These are phyloP conservation scores for Notodonta ziczac DNA, from an alignment of 2,888 invertebrate genomes.

Conservation along the genomic window DNA sequence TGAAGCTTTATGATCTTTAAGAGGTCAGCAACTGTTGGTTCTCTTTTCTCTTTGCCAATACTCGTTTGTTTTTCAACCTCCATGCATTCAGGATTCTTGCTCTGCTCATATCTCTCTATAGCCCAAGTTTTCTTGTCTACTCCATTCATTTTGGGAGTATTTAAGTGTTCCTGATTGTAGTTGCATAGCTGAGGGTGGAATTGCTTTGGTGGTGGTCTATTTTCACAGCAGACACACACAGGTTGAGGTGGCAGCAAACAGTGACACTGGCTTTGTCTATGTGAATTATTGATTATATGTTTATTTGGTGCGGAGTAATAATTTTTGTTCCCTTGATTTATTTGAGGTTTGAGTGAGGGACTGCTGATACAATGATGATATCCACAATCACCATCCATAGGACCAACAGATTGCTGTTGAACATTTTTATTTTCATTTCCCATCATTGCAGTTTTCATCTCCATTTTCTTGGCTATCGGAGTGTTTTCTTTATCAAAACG, in stretches of 20 bases:
- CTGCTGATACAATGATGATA: conserved; percentile 62
- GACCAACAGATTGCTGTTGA: conserved; percentile 8
- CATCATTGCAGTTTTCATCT: conserved; percentile 42
- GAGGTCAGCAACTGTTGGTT: conserved; percentile 85
- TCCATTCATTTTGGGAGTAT: conserved; percentile 47
- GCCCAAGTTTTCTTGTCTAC: conserved; percentile 70
- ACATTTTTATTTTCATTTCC: conserved; percentile 22
- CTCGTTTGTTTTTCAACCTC: conserved; percentile 63
- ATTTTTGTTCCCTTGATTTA: conserved; percentile 3
- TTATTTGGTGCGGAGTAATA: conserved; percentile 5
- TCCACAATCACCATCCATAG: conserved; percentile 44
- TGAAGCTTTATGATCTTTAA: conserved; percentile 87
- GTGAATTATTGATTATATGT: conserved; percentile 13
- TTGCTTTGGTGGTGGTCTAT: conserved; percentile 19
- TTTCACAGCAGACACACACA: conserved; percentile 37
- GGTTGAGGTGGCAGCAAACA: conserved; percentile 32
- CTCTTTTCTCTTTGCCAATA: conserved; percentile 67
- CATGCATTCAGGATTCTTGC: conserved; percentile 47
- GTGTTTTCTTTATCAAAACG: conserved; percentile 65
- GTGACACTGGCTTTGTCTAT: conserved; percentile 21
- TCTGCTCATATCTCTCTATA: conserved; percentile 67
- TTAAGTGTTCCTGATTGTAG: conserved; percentile 18
- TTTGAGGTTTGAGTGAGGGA: conserved; percentile 6
- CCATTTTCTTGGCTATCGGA: conserved; percentile 51
- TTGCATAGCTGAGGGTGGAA: conserved; percentile 29